Evolutionary conservation across 2,797 vertebrate species (phyloP), one percentile per base, ranked within the genome.

Genomic region (Poeciliopsis paucimaculata): DNA sequence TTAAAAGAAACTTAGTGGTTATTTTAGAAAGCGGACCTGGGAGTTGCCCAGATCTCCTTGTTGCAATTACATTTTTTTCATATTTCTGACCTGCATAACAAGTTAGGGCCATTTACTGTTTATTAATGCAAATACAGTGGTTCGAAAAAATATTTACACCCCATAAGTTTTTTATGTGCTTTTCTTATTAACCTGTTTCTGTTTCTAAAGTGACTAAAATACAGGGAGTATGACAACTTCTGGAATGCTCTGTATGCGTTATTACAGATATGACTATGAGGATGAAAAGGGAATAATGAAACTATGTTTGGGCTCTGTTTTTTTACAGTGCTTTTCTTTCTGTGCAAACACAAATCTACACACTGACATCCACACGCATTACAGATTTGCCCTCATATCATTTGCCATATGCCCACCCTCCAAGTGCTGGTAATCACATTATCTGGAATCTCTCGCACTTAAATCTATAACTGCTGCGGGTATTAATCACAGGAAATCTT

Each of bases 401-500:
- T 89, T 77, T 88, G 88, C 87, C 92, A 93, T 90, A 93, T 93
- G 92, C 91, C 92, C 87, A 87, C 87, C 79, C 88, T 91, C 84
- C 89, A 91, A 90, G 86, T 90, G 82, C 88, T 90, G 92, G 91
- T 96, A 95, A 96, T 95, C 95, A 92, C 91, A 94, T 95, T 95
- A 95, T 91, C 90, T 94, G 86, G 89, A 95, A 94, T 95, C 93
- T 89, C 91, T 72, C 84, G 91, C 93, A 95, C 92, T 94, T 93
- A 94, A 96, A 95, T 95, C 94, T 93, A 95, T 95, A 95, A 95
- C 93, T 95, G 94, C 92, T 94, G 90, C 87, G 89, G 81, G 89
- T 95, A 95, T 96, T 95, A 96, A 96, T 96, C 90, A 82, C 89
- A 43, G 87, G 88, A 93, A 95, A 95, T 96, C 95, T 94, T 80